Base-by-base conservation (phyloP, 2,797 vertebrate species). In the Pipistrellus pipistrellus region DNA sequence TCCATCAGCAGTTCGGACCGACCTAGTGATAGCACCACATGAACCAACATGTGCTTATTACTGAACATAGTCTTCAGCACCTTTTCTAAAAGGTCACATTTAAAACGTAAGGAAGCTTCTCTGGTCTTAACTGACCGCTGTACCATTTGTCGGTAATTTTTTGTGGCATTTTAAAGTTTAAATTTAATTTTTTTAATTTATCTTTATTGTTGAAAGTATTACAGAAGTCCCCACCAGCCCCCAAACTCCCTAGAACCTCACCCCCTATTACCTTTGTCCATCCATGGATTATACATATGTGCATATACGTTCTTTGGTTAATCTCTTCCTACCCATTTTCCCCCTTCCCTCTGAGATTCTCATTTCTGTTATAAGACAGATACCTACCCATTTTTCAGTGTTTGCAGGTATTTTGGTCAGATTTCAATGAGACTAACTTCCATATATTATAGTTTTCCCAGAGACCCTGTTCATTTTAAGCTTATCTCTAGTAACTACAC, bases 361-460 rank as follows among this genome's bases (percentile, higher is more conserved):
- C 38, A 27, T 91, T 94, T 96, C 35, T 73, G 6, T 80, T 53
- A 46, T 4, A 92, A 68, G 57, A 71, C 48, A 51, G 11, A 51
- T 51, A 32, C 32, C 17, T 73, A 13, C 27, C 20, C 83, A 80
- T 20, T 94, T 95, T 96, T 82, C 66, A 88, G 76, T 94, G 81
- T 95, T 97, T 95, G 83, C 59, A 46, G 44, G 85, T 95, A 96
- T 97, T 97, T 96, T 91, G 94, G 93, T 97, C 94, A 96, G 92
- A 96, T 95, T 98, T 97, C 97, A 95, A 87, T 86, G 96, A 97
- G 85, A 96, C 88, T 97, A 96, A 97, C 96, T 98, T 98, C 96
- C 72, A 72, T 90, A 80, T 35, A 35, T 35, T 35, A 35, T 82
- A 84, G 91, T 96, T 96, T 91, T 98, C 97, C 95, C 96, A 96